Base-by-base conservation (phyloP, 2,797 vertebrate genomes). In the Tinamus major region DNA sequence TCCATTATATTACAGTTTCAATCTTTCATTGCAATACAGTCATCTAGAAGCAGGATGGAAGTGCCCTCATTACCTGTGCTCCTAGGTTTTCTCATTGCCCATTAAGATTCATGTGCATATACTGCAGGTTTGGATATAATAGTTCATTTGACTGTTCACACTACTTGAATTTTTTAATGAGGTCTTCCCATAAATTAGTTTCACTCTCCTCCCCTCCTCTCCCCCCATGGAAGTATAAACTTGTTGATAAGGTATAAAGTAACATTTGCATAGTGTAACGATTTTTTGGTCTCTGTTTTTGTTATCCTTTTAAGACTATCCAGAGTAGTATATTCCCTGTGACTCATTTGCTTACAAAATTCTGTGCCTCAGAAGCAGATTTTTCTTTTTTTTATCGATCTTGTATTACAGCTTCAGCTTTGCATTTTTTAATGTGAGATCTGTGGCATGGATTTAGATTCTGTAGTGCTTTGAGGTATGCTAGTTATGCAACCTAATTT, bases 401-500 rank as follows among this genome's bases (percentile, higher is more conserved):
- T 44, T 62, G 46, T 87, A 19, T 85, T 96, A 53, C 83, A 92
- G 79, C 88, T 35, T 62, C 31, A 71, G 27, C 68, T 90, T 85
- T 90, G 53, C 74, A 77, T 63, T 96, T 96, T 91, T 59, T 90
- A 64, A 53, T 80, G 68, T 42, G 53, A 90, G 78, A 79, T 68
- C 31, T 95, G 46, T 90, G 63, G 59, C 39, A 90, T 6, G 9
- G 78, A 80, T 96, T 96, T 95, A 75, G 51, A 81, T 93, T 94
- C 75, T 81, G 51, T 80, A 79, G 68, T 88, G 77, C 92, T 95
- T 91, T 95, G 93, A 96, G 93, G 75, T 78, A 49, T 87, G 85
- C 69, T 93, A 84, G 75, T 94, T 95, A 87, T 93, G 88, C 93
- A 97, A 80, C 76, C 63, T 92, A 69, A 95, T 95, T 96, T 90